phyloP scores from a whole-genome alignment of 2,113 vertebrate genomes.

The Rhegmatorhina hoffmannsi region DNA sequence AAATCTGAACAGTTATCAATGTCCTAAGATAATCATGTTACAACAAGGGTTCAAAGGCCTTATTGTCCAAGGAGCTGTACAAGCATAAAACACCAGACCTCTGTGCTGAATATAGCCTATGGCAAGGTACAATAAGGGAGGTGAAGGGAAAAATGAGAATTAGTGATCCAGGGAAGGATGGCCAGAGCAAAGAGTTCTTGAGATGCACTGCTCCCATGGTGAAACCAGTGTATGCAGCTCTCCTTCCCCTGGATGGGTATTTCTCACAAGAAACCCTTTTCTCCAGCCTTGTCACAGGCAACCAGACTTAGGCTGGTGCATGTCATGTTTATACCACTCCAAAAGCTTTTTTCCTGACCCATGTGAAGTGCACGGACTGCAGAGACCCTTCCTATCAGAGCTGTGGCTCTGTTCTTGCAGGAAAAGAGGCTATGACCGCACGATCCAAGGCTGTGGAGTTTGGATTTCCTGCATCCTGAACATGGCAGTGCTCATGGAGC shows the following conservation, averaged over 20 bases:
- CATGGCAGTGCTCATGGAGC: accelerated
- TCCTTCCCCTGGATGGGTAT: too few species aligned
- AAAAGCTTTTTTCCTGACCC: not conserved
- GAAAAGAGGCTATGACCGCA: not conserved
- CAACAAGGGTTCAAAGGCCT: not conserved
- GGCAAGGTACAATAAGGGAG: not conserved
- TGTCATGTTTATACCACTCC: accelerated
- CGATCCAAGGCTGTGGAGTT: not conserved
- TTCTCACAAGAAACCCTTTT: not conserved
- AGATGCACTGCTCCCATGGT: not conserved
- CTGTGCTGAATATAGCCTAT: not conserved
- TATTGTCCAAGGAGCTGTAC: not conserved
- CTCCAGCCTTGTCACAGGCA: not conserved
- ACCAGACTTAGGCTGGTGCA: accelerated
- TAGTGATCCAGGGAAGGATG: not conserved
- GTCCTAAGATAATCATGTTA: not conserved
- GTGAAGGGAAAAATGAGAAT: not conserved
- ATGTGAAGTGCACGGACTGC: not conserved
- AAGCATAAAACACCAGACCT: not conserved
- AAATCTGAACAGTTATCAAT: not conserved
- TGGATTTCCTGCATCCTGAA: not conserved
- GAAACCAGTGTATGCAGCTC: not conserved
- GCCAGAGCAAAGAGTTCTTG: not conserved
- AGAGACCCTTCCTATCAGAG: not conserved
- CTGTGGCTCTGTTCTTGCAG: not conserved